phyloP scores from a whole-genome alignment of 2,113 vertebrate species.

The Synodontis membranacea region DNA sequence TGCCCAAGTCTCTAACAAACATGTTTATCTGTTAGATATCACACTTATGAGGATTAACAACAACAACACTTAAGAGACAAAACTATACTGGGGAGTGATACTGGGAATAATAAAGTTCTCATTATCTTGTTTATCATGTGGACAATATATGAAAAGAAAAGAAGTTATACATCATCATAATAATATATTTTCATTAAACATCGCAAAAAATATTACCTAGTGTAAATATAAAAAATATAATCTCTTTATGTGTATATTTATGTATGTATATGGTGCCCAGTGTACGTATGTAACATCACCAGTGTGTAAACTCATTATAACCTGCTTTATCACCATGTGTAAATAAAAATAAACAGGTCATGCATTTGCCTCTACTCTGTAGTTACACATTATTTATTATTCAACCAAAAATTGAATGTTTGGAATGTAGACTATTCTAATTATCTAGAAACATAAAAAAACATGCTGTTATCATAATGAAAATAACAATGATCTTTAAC shows the following conservation, averaged over 20 bases:
- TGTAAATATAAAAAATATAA: neutral
- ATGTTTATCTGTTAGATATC: neutral
- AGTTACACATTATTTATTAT: too few relatives aligned
- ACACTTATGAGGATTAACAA: neutral
- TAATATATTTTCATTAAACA: neutral
- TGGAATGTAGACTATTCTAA: too few relatives aligned
- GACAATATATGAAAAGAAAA: neutral
- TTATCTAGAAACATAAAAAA: too few relatives aligned
- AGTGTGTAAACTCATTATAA: neutral
- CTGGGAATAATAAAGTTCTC: neutral
- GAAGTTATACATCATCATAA: neutral
- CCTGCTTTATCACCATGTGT: neutral
- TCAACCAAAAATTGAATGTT: too few relatives aligned
- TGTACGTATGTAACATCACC: neutral
- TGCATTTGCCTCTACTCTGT: too few relatives aligned
- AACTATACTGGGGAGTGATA: neutral
- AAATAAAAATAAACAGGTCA: too few relatives aligned
- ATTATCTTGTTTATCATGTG: neutral
- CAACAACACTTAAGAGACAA: neutral
- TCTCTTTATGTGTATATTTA: neutral
- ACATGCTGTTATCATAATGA: too few relatives aligned
- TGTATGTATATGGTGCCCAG: neutral
- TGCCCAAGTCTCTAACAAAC: neutral
- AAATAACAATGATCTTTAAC: too few relatives aligned
- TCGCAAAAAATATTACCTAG: neutral